Evolutionary conservation across 2,888 invertebrate genomes (phyloP).

Genomic region (Fabriciana adippe): DNA sequence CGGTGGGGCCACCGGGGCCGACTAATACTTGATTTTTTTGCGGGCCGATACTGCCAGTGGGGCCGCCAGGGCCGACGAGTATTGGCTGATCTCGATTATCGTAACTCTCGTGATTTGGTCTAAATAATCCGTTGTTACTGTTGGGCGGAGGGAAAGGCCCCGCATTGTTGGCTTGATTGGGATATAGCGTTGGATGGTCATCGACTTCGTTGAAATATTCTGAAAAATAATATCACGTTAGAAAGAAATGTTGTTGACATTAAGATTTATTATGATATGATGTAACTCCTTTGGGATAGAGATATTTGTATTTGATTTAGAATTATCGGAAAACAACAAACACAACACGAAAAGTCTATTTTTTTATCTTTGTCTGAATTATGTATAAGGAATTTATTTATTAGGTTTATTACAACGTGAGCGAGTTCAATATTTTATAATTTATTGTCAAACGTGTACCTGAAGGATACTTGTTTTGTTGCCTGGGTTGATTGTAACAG

Average conservation of each 20-base stretch:
- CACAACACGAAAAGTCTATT: too few species aligned
- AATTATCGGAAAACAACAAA: too few species aligned
- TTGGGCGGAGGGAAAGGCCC: slow-evolving; percentile 52
- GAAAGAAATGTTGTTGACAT: not conserved
- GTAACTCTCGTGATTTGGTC: slow-evolving; percentile 41
- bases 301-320: too few species aligned
- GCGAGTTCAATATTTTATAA: not conserved
- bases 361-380: too few species aligned
- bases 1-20: slow-evolving; percentile 64
- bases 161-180: slow-evolving; percentile 48
- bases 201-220: slow-evolving; percentile 69
- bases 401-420: too few species aligned
- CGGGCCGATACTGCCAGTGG: slow-evolving; percentile 56
- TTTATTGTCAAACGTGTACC: slow-evolving; percentile 46
- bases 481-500: slow-evolving; percentile 77
- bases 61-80: slow-evolving; percentile 70
- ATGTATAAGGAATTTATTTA: too few species aligned
- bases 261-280: not conserved
- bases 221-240: slow-evolving; percentile 40
- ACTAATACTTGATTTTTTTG: slow-evolving; percentile 46
- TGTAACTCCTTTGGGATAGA: too few species aligned
- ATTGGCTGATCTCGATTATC: slow-evolving; percentile 41
- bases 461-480: slow-evolving; percentile 43
- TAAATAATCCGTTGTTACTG: slow-evolving; percentile 41
- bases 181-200: slow-evolving; percentile 58